Percentiles rank a stretch among this genome's conserved stretches.
Evolutionary conservation across 1,140 invertebrate species (phyloP).

Genomic region (Drosophila navojoa): DNA sequence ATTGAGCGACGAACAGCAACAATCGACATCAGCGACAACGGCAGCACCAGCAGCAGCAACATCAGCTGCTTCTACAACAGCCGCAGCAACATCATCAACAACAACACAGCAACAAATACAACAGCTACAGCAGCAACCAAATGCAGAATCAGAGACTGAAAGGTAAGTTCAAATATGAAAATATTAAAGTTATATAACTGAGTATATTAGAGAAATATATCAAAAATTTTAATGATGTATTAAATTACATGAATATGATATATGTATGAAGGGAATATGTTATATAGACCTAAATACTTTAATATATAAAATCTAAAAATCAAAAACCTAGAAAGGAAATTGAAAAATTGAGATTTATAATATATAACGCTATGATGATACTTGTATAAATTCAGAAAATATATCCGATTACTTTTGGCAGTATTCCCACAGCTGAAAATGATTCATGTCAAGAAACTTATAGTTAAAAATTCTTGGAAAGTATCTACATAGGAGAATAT

Average conservation of each 20-base stretch:
- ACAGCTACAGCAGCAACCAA: constrained; percentile 77
- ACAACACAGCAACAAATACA: constrained; percentile 66
- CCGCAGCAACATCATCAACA: constrained; percentile 56
- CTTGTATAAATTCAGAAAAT: neutral
- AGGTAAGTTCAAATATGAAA: constrained; percentile 63
- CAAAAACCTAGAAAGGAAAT: no score
- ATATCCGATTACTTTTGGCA: no score
- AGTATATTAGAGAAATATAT: no score
- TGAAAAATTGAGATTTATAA: no score
- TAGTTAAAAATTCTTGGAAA: neutral
- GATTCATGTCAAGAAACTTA: neutral
- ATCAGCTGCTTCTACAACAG: constrained; percentile 30
- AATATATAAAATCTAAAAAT: no score
- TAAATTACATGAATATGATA: no score
- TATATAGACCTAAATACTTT: no score
- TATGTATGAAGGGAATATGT: no score
- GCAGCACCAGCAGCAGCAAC: constrained; percentile 28
- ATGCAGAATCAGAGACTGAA: constrained; percentile 83
- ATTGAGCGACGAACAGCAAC: constrained; percentile 48
- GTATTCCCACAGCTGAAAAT: no score
- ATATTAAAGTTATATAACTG: neutral
- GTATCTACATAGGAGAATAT: no score
- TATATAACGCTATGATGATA: neutral
- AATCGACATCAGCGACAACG: constrained; percentile 43
- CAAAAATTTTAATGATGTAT: no score